Evolutionary conservation across 23 tunicate species (phyloP).

Genomic region (Clavelina lepadiformis): DNA sequence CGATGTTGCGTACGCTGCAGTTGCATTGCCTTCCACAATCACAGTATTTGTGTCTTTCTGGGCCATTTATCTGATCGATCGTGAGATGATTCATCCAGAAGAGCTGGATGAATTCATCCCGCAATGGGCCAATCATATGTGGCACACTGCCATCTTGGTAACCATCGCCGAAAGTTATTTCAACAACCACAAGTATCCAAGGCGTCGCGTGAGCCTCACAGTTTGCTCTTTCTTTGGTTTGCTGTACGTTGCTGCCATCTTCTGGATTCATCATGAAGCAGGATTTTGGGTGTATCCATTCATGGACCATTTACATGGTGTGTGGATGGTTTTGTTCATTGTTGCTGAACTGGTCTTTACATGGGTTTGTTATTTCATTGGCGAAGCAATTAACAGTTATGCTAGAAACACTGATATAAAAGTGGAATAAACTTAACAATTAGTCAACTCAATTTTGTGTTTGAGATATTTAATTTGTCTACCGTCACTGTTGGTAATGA

Average conservation of each 20-base stretch:
- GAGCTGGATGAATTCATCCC: conserved; percentile 34
- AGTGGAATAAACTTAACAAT: too few relatives aligned
- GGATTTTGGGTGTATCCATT: conserved; percentile 15
- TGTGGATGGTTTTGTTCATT: conserved; percentile 10
- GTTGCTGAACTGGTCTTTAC: conserved; percentile 7
- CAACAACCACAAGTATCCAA: conserved; percentile 21
- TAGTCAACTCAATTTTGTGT: too few relatives aligned
- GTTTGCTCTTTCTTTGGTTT: conserved; percentile 7
- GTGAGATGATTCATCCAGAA: conserved; percentile 41
- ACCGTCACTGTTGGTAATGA: too few relatives aligned
- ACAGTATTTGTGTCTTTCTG: conserved; percentile 45
- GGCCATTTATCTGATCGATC: conserved; percentile 20
- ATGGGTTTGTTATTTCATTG: conserved; percentile 17
- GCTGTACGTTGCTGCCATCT: conserved; percentile 4
- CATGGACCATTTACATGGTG: conserved; percentile 7
- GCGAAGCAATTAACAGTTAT: too few relatives aligned
- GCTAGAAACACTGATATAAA: too few relatives aligned
- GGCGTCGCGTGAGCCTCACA: conserved; percentile 11
- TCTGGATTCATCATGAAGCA: conserved; percentile 10
- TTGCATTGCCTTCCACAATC: conserved; percentile 21
- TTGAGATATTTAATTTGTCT: too few relatives aligned
- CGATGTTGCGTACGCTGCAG: conserved; percentile 14
- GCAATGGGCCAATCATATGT: conserved; percentile 29
- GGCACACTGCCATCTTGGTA: conserved; percentile 13
- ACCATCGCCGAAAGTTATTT: conserved; percentile 4